Conservation (phyloP, 2,888 invertebrate species). For the Gnatocerus cornutus region DNA sequence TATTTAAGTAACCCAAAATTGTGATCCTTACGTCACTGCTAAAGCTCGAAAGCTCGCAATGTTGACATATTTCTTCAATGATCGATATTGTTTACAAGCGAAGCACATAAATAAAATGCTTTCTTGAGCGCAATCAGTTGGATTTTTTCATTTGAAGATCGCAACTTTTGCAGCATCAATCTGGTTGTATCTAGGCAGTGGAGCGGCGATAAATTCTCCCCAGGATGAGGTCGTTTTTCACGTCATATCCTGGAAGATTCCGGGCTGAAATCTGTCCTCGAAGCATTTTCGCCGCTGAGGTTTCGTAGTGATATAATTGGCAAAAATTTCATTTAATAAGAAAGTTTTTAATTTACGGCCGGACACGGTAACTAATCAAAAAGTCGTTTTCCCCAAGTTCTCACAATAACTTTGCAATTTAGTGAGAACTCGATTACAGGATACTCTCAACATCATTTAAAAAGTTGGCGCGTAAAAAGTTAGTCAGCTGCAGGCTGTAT, state of each 20-base stretch:
- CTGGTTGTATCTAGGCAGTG: too few species aligned
- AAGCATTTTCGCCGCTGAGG: not conserved
- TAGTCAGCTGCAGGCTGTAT: constrained; percentile 38
- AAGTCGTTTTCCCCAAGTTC: constrained; percentile 47
- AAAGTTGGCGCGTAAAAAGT: constrained; percentile 46
- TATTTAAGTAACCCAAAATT: too few species aligned
- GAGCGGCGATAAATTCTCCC: too few species aligned
- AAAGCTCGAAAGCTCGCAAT: too few species aligned
- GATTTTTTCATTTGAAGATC: too few species aligned
- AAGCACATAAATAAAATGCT: too few species aligned
- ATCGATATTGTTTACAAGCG: too few species aligned
- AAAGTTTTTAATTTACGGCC: constrained; percentile 49
- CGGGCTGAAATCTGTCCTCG: constrained; percentile 1
- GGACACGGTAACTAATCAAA: constrained; percentile 49
- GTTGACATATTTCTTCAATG: too few species aligned
- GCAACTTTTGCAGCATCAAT: too few species aligned
- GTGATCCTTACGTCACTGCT: too few species aligned
- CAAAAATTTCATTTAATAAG: constrained; percentile 43
- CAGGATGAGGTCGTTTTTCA: constrained; percentile 1
- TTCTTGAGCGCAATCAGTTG: too few species aligned
- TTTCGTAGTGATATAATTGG: constrained; percentile 19
- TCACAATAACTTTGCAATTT: constrained; percentile 50
- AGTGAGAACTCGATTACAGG: constrained; percentile 45
- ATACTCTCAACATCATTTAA: constrained; percentile 47
- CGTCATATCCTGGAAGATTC: constrained; percentile 6